Conservation (phyloP, 2,113 vertebrate species). For the Abramis brama region DNA sequence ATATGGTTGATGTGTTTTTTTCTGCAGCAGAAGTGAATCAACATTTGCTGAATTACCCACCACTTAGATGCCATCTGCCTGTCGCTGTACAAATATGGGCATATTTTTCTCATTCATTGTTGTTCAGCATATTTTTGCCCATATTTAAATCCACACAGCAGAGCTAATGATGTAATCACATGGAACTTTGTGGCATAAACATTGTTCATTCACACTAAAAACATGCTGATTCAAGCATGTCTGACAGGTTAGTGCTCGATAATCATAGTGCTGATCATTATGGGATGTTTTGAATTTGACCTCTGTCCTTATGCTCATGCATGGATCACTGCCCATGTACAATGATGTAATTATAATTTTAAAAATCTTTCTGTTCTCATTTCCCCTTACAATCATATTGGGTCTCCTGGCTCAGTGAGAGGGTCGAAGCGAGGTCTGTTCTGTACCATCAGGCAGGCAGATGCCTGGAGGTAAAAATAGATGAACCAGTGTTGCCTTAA, state of each 20-base stretch:
- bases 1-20: constrained; percentile 36
- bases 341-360: not conserved
- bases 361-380: not conserved
- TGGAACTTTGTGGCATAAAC: not conserved
- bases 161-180: constrained; percentile 18
- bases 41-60: constrained; percentile 36
- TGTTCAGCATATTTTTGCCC: constrained; percentile 25
- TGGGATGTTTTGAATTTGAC: constrained; percentile 13
- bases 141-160: not conserved
- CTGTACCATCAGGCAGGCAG: not conserved
- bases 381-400: not conserved
- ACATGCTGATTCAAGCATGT: not conserved
- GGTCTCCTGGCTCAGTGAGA: not conserved
- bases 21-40: constrained; percentile 40
- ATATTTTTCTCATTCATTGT: constrained; percentile 34
- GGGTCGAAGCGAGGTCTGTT: not conserved
- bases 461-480: constrained; percentile 33
- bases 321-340: constrained; percentile 2
- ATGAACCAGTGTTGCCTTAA: constrained; percentile 11
- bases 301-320: constrained; percentile 2
- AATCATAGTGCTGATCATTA: not conserved
- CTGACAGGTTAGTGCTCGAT: not conserved
- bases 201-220: not conserved
- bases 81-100: constrained; percentile 30
- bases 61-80: constrained; percentile 47